Evolutionary conservation across 2,888 invertebrate genomes (phyloP).

Genomic region (Acanthopleura granulata): DNA sequence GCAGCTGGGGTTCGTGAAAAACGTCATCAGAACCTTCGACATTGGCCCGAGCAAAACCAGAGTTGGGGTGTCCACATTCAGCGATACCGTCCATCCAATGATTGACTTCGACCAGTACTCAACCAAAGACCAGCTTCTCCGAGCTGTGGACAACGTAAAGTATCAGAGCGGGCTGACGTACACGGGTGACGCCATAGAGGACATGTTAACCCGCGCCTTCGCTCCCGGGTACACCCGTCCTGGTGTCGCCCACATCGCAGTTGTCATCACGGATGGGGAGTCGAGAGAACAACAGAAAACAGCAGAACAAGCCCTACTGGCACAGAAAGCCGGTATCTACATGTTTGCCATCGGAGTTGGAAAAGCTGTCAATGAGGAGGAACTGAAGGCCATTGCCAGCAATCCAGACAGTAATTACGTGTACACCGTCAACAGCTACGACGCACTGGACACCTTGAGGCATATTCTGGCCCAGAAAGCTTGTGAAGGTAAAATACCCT

Average conservation of each 20-base stretch:
- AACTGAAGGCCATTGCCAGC: constrained; percentile 47
- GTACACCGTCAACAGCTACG: constrained; percentile 44
- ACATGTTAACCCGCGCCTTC: constrained; percentile 39
- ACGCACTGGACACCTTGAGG: constrained; percentile 40
- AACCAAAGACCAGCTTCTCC: constrained; percentile 34
- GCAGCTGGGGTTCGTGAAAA: constrained; percentile 49
- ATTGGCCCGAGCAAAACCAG: constrained; percentile 45
- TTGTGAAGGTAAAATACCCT: constrained; percentile 41
- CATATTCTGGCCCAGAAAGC: constrained; percentile 43
- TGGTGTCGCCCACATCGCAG: constrained; percentile 46
- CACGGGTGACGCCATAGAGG: constrained; percentile 36
- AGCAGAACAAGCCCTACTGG: constrained; percentile 39
- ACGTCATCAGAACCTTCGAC: constrained; percentile 52
- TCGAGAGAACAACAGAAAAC: constrained; percentile 46
- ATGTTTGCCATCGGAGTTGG: constrained; percentile 59
- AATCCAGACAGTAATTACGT: constrained; percentile 41
- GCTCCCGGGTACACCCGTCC: constrained; percentile 31
- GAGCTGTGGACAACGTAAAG: constrained; percentile 27
- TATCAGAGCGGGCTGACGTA: constrained; percentile 36
- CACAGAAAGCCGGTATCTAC: constrained; percentile 41
- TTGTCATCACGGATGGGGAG: constrained; percentile 63
- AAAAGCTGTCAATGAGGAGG: constrained; percentile 34
- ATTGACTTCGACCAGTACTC: constrained; percentile 39
- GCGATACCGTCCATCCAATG: constrained; percentile 39
- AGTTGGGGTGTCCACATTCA: constrained; percentile 53